Percentiles rank a stretch among this genome's conserved stretches.
Evolutionary conservation across 2,888 invertebrate genomes (phyloP).

Genomic region (Sicus ferrugineus): DNA sequence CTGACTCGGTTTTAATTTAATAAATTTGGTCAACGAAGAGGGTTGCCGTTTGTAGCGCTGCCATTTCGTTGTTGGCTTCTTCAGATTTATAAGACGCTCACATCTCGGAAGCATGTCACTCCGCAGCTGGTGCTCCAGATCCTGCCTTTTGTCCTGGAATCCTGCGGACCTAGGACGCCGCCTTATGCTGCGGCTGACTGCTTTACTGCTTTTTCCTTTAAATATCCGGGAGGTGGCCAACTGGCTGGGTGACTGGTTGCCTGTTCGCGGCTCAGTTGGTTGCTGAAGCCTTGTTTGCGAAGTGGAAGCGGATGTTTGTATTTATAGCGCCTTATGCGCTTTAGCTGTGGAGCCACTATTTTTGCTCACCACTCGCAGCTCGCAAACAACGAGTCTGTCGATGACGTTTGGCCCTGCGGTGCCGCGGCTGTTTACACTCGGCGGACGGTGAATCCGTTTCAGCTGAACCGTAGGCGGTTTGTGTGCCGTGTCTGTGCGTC

Average conservation of each 20-base stretch:
- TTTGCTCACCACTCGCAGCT: background rate
- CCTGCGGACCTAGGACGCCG: too few relatives aligned
- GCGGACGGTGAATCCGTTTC: too few relatives aligned
- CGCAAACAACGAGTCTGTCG: too few relatives aligned
- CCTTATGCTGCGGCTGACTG: too few relatives aligned
- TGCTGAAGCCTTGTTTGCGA: background rate
- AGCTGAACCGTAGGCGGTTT: background rate
- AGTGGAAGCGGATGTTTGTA: slow-evolving; percentile 24
- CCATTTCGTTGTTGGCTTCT: slow-evolving; percentile 16
- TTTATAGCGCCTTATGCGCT: slow-evolving; percentile 17
- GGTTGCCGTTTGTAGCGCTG: background rate
- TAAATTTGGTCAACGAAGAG: too few relatives aligned
- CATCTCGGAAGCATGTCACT: background rate
- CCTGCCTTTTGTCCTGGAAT: too few relatives aligned
- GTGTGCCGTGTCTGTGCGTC: too few relatives aligned
- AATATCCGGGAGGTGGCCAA: background rate
- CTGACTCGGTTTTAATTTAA: too few relatives aligned
- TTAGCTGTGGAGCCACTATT: slow-evolving; percentile 1
- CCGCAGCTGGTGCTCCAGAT: too few relatives aligned
- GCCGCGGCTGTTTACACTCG: too few relatives aligned
- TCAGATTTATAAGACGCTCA: slow-evolving; percentile 23
- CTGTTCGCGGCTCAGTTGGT: background rate
- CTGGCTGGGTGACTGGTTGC: background rate
- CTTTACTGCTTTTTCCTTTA: too few relatives aligned
- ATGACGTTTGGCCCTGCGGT: too few relatives aligned